Percentiles rank a stretch among this genome's conserved stretches.
phyloP scores from a whole-genome alignment of 2,113 vertebrate genomes.

The Pomatostomus ruficeps region DNA sequence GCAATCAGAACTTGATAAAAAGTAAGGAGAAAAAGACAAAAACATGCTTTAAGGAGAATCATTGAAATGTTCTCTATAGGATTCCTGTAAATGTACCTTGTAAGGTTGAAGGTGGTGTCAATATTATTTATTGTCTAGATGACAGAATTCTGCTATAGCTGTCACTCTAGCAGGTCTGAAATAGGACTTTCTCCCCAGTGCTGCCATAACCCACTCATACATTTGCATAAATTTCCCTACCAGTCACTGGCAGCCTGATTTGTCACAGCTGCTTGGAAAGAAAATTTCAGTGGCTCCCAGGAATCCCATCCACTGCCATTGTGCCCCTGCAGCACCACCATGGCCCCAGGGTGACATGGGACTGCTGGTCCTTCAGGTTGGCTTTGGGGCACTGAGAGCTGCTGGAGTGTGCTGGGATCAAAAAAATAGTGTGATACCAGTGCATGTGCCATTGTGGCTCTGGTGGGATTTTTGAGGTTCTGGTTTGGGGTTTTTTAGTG shows the following conservation, averaged over 20 bases:
- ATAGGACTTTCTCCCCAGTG: conserved; percentile 51
- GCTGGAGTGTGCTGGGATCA: background rate
- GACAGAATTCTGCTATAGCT: conserved; percentile 44
- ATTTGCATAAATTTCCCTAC: conserved; percentile 54
- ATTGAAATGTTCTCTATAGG: background rate
- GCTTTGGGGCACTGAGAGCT: background rate
- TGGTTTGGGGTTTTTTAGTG: background rate
- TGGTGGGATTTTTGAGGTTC: background rate
- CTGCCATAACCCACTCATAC: conserved; percentile 28
- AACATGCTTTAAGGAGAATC: background rate
- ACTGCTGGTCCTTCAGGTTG: background rate
- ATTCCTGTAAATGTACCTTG: background rate
- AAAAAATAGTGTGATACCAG: background rate
- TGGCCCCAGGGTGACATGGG: rapidly evolving
- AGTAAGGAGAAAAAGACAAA: background rate
- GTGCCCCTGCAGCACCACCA: background rate
- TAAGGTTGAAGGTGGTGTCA: conserved; percentile 20
- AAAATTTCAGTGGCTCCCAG: background rate
- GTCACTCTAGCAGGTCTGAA: conserved; percentile 62
- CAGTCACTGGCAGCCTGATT: conserved; percentile 34
- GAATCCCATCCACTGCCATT: background rate
- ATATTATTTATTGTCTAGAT: conserved; percentile 52
- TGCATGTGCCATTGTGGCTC: rapidly evolving
- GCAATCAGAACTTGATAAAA: background rate
- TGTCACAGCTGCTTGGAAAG: background rate